Evolutionary conservation across 1,140 invertebrate species (phyloP).

Genomic region (Musca vetustissima): DNA sequence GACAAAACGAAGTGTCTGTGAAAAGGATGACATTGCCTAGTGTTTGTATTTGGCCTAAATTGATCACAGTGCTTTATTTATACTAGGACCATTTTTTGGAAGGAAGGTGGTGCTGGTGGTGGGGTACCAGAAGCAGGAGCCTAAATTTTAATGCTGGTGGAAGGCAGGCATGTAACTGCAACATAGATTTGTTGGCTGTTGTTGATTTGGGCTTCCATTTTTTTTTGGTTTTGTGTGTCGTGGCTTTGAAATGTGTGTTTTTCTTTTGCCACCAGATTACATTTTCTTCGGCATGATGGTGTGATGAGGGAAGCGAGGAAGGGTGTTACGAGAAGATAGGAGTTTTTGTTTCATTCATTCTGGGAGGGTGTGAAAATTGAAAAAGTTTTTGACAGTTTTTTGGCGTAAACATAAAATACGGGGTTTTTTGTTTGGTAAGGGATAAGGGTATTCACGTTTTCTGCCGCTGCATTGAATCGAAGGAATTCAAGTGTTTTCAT

Average conservation of each 20-base stretch:
- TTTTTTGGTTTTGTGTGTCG: no score
- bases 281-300: background rate
- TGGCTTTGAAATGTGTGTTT: no score
- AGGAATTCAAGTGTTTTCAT: slow-evolving; percentile 14
- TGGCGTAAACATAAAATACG: slow-evolving; percentile 22
- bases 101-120: background rate
- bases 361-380: slow-evolving; percentile 21
- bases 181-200: slow-evolving; percentile 1
- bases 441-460: no score
- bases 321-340: no score
- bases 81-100: background rate
- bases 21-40: slow-evolving; percentile 6
- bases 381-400: slow-evolving; percentile 24
- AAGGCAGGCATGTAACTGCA: background rate
- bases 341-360: background rate
- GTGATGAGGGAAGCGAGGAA: no score
- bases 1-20: background rate
- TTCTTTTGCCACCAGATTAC: no score
- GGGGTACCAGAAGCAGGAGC: background rate
- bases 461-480: background rate
- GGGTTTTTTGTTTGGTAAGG: no score
- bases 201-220: background rate
- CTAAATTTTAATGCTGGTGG: no score
- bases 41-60: slow-evolving; percentile 15
- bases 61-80: slow-evolving; percentile 7